A percentile compares a stretch with the other conserved stretches of the same genome.
Evolutionary conservation across 92 coral and sea anemone genomes (phyloP).

Genomic region (Metridium senile): DNA sequence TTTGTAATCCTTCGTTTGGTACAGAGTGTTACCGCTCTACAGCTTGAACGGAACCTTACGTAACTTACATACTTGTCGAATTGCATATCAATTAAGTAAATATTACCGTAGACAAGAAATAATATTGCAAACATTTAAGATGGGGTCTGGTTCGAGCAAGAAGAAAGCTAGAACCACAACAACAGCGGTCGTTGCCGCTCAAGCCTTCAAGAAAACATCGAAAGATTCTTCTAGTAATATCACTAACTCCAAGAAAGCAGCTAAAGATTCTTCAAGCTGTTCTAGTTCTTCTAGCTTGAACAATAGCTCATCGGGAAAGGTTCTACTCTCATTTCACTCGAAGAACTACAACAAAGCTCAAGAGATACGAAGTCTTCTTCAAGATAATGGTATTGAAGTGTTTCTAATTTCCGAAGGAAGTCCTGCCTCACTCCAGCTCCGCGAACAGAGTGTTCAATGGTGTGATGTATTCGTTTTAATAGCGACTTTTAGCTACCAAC

Average conservation of each 20-base stretch:
- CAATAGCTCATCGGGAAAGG: neutral
- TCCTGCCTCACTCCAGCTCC: slow-evolving; percentile 46
- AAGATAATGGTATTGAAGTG: slow-evolving; percentile 34
- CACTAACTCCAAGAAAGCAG: neutral
- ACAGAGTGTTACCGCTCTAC: neutral
- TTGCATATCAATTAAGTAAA: too few species aligned
- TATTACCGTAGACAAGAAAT: too few species aligned
- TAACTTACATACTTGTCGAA: neutral
- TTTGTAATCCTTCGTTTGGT: neutral
- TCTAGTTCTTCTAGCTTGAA: neutral
- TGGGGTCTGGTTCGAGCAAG: slow-evolving; percentile 47
- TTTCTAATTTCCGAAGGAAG: slow-evolving; percentile 54
- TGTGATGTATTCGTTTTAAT: slow-evolving; percentile 57
- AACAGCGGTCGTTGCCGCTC: slow-evolving; percentile 9
- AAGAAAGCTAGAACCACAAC: slow-evolving; percentile 13
- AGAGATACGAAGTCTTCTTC: slow-evolving; percentile 41
- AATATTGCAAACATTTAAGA: neutral
- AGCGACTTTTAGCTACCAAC: slow-evolving; percentile 75
- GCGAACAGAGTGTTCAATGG: slow-evolving; percentile 70
- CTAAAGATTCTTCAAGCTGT: neutral
- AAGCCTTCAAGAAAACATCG: slow-evolving; percentile 1
- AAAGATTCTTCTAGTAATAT: neutral
- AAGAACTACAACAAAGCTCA: slow-evolving; percentile 43
- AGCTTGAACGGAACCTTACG: neutral
- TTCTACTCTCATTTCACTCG: slow-evolving; percentile 65